Evolutionary conservation across 1,140 invertebrate genomes (phyloP), one percentile per base, ranked within the genome.

Genomic region (Tribolium castaneum): DNA sequence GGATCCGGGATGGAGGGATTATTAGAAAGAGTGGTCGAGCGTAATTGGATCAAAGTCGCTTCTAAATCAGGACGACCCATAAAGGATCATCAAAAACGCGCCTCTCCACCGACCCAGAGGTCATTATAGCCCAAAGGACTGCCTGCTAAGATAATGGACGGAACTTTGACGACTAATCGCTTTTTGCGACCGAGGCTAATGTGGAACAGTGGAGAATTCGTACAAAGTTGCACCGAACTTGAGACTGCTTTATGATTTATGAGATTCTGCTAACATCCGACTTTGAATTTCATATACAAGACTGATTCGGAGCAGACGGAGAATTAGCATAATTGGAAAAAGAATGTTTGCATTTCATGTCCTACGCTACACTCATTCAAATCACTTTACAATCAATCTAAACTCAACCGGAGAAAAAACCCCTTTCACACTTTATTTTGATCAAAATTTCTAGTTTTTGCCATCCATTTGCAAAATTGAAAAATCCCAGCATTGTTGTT

Each of bases 41-140:
- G 73, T 80, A 82, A 83, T 83, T 82, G 82, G 81, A 83, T 82
- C 81, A 82, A 78, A 82, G 62, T 78, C 78, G 71, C 75, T 79
- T 83, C 72, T 75, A 81, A 81, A 78, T 80, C 78, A 66, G 73
- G 76, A 74, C 35, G 59, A 77, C 73, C 70, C 52, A 75, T 80
- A 78, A 76, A 82, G 81, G 76, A 80, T 71, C 34, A 77, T 74
- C 75, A 39, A 13, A 45, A 13, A 59, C 50, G 14, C 50, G 19
- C 51, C 72, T 19, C 51, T 74, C 72, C 16, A 13, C 49, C 45
- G 25, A 30, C 71, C 30, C 71, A 39, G 22, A 35, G 54, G 51
- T 70, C 25, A 76, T 76, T 76, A 76, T 76, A 56, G 75, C 35
- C 75, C 39, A 76, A 71, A 71, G 66, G 56, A 62, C 74, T 70